These are phyloP conservation scores for Heliconius nattereri DNA, from an alignment of 1,140 invertebrate species.

Conservation along the genomic window DNA sequence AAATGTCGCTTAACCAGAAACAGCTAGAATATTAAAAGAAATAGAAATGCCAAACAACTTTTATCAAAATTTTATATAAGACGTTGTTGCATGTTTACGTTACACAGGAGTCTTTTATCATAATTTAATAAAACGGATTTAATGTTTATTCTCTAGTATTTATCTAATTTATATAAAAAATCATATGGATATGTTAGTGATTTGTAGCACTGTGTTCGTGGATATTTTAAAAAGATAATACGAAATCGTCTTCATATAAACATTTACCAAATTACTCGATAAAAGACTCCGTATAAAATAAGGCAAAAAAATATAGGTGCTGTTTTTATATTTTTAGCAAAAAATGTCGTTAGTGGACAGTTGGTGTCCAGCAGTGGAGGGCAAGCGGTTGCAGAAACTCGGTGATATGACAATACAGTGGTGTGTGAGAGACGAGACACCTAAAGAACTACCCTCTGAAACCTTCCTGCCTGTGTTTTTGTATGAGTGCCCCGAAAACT, in stretches of 20 bases:
- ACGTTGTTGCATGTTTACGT: constrained; percentile 9
- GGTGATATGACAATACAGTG: constrained; percentile 58
- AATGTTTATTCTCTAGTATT: neutral
- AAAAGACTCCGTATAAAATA: neutral
- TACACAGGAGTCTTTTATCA: constrained; percentile 5
- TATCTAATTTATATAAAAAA: neutral
- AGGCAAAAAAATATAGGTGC: neutral
- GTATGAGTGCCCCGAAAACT: constrained; percentile 89
- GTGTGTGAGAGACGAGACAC: constrained; percentile 68
- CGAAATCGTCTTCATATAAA: no score
- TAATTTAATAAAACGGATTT: neutral
- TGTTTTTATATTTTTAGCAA: constrained; percentile 47
- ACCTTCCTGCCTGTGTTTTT: constrained; percentile 86
- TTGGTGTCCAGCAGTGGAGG: constrained; percentile 51
- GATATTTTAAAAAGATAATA: no score
- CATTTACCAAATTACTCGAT: constrained; percentile 4
- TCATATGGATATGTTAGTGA: no score
- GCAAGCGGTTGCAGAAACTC: constrained; percentile 52
- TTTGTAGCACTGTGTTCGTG: no score
- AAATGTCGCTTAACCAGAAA: neutral
- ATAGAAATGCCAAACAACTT: neutral
- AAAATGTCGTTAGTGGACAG: constrained; percentile 67
- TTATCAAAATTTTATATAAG: neutral
- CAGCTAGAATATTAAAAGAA: neutral
- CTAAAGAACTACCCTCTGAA: constrained; percentile 77